Evolutionary conservation across 2,113 vertebrate species (phyloP).

Genomic region (Orientallactaga bullata): DNA sequence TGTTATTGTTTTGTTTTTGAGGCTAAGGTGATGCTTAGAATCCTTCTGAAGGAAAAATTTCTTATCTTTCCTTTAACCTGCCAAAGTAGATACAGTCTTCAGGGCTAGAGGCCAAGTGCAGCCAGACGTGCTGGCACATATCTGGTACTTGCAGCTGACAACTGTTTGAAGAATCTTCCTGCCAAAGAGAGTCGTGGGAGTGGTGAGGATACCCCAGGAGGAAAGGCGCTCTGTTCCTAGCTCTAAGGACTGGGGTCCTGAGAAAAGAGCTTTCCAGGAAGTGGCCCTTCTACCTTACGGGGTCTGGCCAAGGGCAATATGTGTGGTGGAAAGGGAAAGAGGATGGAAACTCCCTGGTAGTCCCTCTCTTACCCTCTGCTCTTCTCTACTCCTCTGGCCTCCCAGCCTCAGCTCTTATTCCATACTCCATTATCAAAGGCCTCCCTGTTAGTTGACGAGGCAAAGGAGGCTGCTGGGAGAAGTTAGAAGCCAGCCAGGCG

Average conservation of each 20-base stretch:
- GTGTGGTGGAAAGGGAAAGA: neutral
- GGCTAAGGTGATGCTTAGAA: constrained; percentile 20
- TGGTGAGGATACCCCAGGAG: neutral
- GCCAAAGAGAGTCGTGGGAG: neutral
- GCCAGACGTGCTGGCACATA: constrained; percentile 33
- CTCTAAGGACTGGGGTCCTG: neutral
- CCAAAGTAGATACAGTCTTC: constrained; percentile 40
- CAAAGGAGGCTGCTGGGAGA: constrained; percentile 4
- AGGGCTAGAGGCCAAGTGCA: neutral
- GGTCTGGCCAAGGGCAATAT: neutral
- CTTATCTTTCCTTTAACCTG: constrained; percentile 39
- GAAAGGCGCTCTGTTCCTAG: neutral
- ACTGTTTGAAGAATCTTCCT: constrained; percentile 39
- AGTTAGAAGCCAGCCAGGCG: too few species aligned
- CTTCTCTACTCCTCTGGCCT: neutral
- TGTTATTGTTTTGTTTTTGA: neutral
- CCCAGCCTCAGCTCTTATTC: neutral
- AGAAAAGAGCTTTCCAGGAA: neutral
- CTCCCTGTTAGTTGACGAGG: neutral
- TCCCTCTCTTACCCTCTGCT: neutral
- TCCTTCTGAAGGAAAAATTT: constrained; percentile 52
- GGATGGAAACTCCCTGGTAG: neutral
- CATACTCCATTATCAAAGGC: neutral
- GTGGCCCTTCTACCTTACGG: neutral
- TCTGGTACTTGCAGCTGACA: neutral